phyloP scores from a whole-genome alignment of 2,113 vertebrate species.

The Dinomys branickii region DNA sequence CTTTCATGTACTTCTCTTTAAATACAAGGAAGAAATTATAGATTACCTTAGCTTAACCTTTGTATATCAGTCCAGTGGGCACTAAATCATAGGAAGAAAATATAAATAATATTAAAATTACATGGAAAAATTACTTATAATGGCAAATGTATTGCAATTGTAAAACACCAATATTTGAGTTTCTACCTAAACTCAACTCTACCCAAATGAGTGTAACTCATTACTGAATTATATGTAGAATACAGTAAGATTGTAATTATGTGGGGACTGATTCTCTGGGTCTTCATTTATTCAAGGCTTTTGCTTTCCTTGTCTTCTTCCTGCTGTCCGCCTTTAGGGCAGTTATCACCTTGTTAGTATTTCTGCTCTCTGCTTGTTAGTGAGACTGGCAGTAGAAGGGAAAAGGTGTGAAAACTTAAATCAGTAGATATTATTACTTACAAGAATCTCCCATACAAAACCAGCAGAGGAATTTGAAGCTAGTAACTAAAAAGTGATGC shows the following conservation, averaged over 20 bases:
- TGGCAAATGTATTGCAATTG: background rate
- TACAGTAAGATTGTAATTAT: slow-evolving; percentile 60
- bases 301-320: slow-evolving; percentile 53
- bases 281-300: slow-evolving; percentile 75
- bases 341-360: slow-evolving; percentile 77
- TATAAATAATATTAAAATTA: slow-evolving; percentile 51
- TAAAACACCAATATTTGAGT: background rate
- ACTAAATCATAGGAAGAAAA: slow-evolving; percentile 34
- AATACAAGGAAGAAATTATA: slow-evolving; percentile 59
- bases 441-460: slow-evolving; percentile 67
- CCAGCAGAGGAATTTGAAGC: slow-evolving; percentile 59
- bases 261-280: slow-evolving; percentile 53
- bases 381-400: slow-evolving; percentile 72
- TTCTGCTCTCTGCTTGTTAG: slow-evolving; percentile 77
- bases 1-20: slow-evolving; percentile 65
- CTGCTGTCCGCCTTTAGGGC: slow-evolving; percentile 63
- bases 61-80: background rate
- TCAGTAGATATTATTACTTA: slow-evolving; percentile 70
- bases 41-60: slow-evolving; percentile 71
- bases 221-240: slow-evolving; percentile 59
- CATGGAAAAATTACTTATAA: background rate
- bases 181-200: background rate
- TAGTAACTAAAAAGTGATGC: slow-evolving; percentile 68
- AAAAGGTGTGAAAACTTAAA: slow-evolving; percentile 81
- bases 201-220: background rate